Evolutionary conservation across 2,797 vertebrate species (phyloP), one percentile per base, ranked within the genome.

Genomic region (Phoebastria nigripes): DNA sequence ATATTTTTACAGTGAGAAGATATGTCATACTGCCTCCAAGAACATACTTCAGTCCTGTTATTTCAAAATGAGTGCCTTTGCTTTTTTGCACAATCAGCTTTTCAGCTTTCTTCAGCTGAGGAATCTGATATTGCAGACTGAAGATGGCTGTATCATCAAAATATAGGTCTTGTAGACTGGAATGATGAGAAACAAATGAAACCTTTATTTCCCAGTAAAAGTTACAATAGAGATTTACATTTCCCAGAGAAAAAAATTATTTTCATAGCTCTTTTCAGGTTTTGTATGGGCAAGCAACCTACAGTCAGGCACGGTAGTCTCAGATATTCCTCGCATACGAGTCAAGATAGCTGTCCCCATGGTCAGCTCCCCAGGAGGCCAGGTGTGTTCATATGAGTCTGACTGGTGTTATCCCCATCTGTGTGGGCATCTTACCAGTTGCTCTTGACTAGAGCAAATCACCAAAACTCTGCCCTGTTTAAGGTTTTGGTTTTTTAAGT

Each of bases 311-410:
- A 42, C 2, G 24, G 6, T n/a, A 8, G 6, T 17, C 11, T 70
- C 0, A 1, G 29, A 55, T 0, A 15, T 54, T 59, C 24, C 44
- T 63, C 33, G 8, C 3, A 47, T 41, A 35, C 0, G 0, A 26
- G 8, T 55, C 3, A 82, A 41, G 39, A 28, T 7, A n/a, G 6
- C 3, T 62, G 6, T 63, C 2, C 2, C 10, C 5, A 28, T 0
- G 1, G 18, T 20, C 41, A 54, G 10, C 11, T 81, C 25, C 17
- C 3, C 19, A 58, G 16, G 4, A 55, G 7, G 4, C 6, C 21
- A 41, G 6, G 3, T 28, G 7, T 55, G 5, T 19, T 74, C 15
- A 9, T 51, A 3, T 29, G 26, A 76, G 20, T 56, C 49, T 49
- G 17, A 25, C 8, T 41, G 13, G 5, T 37, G 9, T 42, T 55